These are phyloP conservation scores for Saimiri boliviensis DNA, from an alignment of 2,113 vertebrate species.

Conservation along the genomic window DNA sequence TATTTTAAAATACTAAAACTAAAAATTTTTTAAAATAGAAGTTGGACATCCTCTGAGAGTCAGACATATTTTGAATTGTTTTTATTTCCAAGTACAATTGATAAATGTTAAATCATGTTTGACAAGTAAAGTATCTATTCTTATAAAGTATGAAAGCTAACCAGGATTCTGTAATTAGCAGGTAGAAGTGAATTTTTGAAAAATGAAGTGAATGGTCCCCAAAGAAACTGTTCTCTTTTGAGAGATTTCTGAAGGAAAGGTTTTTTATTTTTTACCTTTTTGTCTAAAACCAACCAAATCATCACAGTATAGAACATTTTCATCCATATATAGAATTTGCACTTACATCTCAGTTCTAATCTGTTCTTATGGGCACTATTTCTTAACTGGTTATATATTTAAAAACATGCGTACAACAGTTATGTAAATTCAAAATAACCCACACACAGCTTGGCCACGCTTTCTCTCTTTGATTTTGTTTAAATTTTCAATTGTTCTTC, in stretches of 20 bases:
- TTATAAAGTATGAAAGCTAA: not conserved
- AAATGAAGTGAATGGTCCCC: not conserved
- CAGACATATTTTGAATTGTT: not conserved
- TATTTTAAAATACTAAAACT: not conserved
- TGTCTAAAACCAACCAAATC: not conserved
- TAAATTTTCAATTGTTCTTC: conserved; percentile 21
- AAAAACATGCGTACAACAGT: not conserved
- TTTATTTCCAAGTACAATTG: conserved; percentile 53
- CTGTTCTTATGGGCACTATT: conserved; percentile 31
- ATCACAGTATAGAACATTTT: not conserved
- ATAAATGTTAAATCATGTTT: conserved; percentile 6
- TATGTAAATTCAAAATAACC: conserved; percentile 16
- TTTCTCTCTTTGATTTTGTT: not conserved
- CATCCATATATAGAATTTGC: not conserved
- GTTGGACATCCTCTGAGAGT: not conserved
- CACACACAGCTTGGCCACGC: not conserved
- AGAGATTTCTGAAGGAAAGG: not conserved
- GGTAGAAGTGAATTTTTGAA: not conserved
- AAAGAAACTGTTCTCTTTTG: not conserved
- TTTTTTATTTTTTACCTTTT: not conserved
- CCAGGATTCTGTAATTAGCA: not conserved
- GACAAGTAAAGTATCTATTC: not conserved
- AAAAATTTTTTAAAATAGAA: not conserved
- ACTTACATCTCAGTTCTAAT: not conserved
- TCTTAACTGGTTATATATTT: conserved; percentile 48